These are phyloP conservation scores for Poecile atricapillus DNA, from an alignment of 2,113 vertebrate species.

Conservation along the genomic window DNA sequence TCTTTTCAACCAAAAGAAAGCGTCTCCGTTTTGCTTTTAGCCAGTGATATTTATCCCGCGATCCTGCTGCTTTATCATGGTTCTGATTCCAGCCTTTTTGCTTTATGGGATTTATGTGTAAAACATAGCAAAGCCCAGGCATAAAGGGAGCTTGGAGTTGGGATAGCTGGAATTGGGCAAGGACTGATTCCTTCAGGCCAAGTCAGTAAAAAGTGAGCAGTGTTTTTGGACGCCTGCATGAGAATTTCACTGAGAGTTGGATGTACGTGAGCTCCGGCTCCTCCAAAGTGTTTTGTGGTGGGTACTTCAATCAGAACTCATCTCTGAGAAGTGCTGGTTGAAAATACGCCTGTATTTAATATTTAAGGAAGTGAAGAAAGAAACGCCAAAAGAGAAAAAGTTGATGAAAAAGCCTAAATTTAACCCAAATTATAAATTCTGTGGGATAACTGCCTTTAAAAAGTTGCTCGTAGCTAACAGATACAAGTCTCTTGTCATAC, in stretches of 20 bases:
- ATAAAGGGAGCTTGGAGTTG: background rate
- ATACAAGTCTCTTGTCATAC: accelerated
- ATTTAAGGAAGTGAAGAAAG: background rate
- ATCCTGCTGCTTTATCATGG: background rate
- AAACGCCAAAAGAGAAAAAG: background rate
- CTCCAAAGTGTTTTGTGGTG: background rate
- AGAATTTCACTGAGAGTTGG: background rate
- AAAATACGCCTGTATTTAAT: background rate
- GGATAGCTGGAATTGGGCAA: background rate
- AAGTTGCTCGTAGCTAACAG: accelerated
- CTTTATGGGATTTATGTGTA: background rate
- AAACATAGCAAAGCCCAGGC: background rate
- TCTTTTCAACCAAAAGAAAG: background rate
- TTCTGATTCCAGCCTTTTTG: background rate
- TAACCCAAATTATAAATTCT: background rate
- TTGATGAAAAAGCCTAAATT: background rate
- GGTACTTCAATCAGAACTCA: background rate
- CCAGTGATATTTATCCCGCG: background rate
- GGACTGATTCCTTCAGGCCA: background rate
- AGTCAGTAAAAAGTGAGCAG: background rate
- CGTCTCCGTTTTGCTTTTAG: background rate
- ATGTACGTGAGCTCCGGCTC: background rate
- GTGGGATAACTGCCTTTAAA: background rate
- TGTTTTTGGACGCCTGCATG: background rate
- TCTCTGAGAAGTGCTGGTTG: background rate